Percentiles rank a stretch among this genome's conserved stretches.
Evolutionary conservation across 2,888 invertebrate genomes (phyloP).

Genomic region (Pristionchus exspectatus): DNA sequence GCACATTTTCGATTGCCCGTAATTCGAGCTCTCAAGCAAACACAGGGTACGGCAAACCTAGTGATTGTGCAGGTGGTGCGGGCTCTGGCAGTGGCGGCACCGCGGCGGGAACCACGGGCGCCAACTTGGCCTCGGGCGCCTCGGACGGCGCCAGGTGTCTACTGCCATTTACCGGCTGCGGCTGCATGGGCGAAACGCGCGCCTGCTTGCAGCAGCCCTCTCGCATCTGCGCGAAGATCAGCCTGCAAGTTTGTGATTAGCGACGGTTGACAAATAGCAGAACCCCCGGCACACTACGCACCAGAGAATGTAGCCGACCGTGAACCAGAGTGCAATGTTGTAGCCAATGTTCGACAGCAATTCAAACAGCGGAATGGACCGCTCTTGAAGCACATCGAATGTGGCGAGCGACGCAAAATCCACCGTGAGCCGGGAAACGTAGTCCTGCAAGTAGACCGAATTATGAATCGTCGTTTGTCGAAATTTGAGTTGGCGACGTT

Average conservation of each 20-base stretch:
- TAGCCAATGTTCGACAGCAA: conserved; percentile 72
- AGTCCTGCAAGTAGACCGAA: conserved; percentile 65
- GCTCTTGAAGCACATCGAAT: conserved; percentile 65
- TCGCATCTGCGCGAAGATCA: neutral
- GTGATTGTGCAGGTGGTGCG: neutral
- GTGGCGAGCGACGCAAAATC: conserved; percentile 69
- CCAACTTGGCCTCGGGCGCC: conserved; percentile 33
- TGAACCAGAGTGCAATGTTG: conserved; percentile 75
- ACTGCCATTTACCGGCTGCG: conserved; percentile 44
- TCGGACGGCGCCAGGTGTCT: conserved; percentile 34
- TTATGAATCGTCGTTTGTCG: neutral
- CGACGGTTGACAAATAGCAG: conserved; percentile 5
- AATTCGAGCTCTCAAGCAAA: neutral
- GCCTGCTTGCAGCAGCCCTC: conserved; percentile 22
- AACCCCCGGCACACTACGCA: conserved; percentile 53
- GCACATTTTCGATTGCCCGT: neutral
- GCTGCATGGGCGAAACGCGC: conserved; percentile 17
- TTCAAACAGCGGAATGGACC: conserved; percentile 69
- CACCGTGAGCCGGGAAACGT: conserved; percentile 70
- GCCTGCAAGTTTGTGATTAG: conserved; percentile 23
- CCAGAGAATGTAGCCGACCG: conserved; percentile 74
- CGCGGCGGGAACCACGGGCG: neutral
- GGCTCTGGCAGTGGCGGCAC: neutral
- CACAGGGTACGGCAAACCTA: neutral
- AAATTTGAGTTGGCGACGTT: neutral